A percentile compares a stretch with the other conserved stretches of the same genome.
phyloP scores from a whole-genome alignment of 2,113 vertebrate species.

The Clarias gariepinus region DNA sequence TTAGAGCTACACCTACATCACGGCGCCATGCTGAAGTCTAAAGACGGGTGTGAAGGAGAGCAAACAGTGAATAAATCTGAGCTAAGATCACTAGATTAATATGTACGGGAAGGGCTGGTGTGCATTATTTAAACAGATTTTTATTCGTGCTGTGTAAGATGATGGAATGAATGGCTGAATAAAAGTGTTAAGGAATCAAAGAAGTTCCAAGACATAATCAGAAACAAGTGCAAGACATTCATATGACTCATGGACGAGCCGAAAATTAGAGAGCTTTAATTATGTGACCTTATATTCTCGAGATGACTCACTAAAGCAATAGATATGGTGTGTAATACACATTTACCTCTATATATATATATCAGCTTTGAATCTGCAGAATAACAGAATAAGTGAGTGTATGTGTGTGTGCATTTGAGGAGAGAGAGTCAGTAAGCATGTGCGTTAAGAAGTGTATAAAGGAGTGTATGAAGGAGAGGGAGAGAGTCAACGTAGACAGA shows the following conservation, averaged over 20 bases:
- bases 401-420: not conserved
- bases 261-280: not conserved
- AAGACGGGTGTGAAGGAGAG: constrained; percentile 35
- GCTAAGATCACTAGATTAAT: constrained; percentile 19
- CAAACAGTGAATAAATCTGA: constrained; percentile 58
- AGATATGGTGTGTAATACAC: not conserved
- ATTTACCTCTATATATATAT: too few relatives aligned
- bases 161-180: not conserved
- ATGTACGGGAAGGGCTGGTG: not conserved
- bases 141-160: not conserved
- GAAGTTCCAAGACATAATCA: not conserved
- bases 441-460: not conserved
- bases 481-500: constrained; percentile 10
- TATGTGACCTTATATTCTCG: not conserved
- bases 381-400: not conserved
- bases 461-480: constrained; percentile 4
- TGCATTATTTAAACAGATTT: constrained; percentile 8
- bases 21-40: not conserved
- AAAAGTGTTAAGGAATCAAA: not conserved
- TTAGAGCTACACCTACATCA: constrained; percentile 29
- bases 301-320: not conserved
- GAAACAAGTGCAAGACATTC: not conserved
- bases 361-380: not conserved
- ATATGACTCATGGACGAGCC: not conserved
- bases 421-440: not conserved